Percentiles rank a stretch among this genome's conserved stretches.
phyloP scores from a whole-genome alignment of 1,140 invertebrate species.

The Aphis craccivora region DNA sequence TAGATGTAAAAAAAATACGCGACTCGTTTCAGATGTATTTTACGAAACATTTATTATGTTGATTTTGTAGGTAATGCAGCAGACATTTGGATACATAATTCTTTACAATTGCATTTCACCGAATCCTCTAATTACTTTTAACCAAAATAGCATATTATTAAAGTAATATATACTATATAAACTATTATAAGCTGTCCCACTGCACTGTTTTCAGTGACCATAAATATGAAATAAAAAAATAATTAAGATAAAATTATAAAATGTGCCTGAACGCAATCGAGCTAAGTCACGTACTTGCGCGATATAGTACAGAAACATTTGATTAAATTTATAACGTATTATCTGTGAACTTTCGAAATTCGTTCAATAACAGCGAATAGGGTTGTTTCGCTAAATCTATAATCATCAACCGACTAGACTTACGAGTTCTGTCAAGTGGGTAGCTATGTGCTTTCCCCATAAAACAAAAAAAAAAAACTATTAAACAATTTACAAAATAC shows the following conservation, averaged over 20 bases:
- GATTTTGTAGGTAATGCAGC: background rate
- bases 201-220: background rate
- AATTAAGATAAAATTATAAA: background rate
- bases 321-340: background rate
- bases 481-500: background rate
- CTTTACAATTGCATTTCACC: background rate
- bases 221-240: background rate
- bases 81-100: background rate
- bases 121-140: background rate
- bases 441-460: background rate
- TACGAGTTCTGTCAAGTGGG: background rate
- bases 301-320: background rate
- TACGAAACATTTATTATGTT: slow-evolving; percentile 23
- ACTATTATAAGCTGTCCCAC: background rate
- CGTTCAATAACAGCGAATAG: background rate
- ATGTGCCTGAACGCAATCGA: background rate
- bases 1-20: background rate
- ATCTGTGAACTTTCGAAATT: background rate
- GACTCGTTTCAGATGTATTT: slow-evolving; percentile 30
- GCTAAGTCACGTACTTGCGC: background rate
- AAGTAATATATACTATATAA: background rate
- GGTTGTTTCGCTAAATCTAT: background rate
- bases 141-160: background rate
- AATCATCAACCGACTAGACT: background rate
- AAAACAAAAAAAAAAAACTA: background rate